Percentiles rank a stretch among this genome's conserved stretches.
These are phyloP conservation scores for Nesoenas mayeri DNA, from an alignment of 2,113 vertebrate genomes.

Conservation along the genomic window DNA sequence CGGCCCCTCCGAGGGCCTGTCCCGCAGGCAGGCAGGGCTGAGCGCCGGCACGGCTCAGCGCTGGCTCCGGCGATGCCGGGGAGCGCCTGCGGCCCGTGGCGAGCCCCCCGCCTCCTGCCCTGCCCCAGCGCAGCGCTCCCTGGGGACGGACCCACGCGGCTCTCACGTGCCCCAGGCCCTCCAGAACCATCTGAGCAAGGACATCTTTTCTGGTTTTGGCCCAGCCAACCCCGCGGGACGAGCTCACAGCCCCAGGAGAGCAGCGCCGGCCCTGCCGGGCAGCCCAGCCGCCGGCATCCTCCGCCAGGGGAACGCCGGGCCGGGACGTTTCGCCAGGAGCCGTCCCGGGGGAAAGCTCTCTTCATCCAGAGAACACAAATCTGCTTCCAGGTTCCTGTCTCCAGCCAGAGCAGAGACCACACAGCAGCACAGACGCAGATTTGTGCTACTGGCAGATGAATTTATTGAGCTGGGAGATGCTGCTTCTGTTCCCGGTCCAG, in stretches of 20 bases:
- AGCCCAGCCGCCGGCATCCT: fast-evolving
- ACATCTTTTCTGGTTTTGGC: background rate
- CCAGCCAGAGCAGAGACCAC: slow-evolving; percentile 27
- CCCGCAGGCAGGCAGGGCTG: too few species aligned
- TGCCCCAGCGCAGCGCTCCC: fast-evolving
- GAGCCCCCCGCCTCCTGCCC: background rate
- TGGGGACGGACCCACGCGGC: fast-evolving
- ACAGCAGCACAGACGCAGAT: background rate
- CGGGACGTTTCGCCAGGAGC: background rate
- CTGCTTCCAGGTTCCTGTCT: background rate
- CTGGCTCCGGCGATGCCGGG: fast-evolving
- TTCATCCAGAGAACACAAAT: background rate
- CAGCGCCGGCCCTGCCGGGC: background rate
- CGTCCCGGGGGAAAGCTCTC: background rate
- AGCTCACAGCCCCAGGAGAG: fast-evolving
- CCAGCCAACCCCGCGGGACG: background rate
- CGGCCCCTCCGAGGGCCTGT: too few species aligned
- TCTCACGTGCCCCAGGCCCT: fast-evolving
- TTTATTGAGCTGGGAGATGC: slow-evolving; percentile 22
- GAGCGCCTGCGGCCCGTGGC: background rate
- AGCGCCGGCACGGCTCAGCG: background rate
- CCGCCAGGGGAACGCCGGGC: background rate
- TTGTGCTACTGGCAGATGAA: slow-evolving; percentile 11
- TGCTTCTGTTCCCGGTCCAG: slow-evolving; percentile 21
- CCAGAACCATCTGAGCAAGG: background rate